These are phyloP conservation scores for Mycteria americana DNA, from an alignment of 2,797 vertebrate genomes.

Conservation along the genomic window DNA sequence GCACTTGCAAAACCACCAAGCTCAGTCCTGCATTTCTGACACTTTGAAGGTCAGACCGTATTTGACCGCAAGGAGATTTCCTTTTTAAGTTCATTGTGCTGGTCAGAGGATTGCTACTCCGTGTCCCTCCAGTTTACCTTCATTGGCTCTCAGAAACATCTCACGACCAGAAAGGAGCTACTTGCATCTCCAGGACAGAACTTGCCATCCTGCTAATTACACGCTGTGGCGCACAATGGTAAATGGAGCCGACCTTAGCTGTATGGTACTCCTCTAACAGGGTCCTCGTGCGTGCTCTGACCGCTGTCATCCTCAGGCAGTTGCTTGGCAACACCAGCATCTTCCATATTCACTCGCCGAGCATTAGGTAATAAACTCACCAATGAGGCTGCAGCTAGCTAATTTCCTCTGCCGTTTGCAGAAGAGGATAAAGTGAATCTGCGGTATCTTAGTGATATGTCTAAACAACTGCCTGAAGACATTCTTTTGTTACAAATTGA, in stretches of 20 bases:
- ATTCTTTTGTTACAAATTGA: conserved; percentile 57
- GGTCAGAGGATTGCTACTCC: neutral
- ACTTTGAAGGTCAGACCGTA: neutral
- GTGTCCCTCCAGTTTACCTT: neutral
- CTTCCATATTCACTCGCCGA: conserved; percentile 23
- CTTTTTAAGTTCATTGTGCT: neutral
- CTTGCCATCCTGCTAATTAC: neutral
- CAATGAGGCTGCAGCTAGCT: conserved; percentile 53
- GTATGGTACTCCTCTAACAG: neutral
- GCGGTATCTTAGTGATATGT: conserved; percentile 13
- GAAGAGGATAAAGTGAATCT: conserved; percentile 50
- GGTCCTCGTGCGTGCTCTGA: neutral
- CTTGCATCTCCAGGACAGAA: neutral
- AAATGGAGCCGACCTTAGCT: neutral
- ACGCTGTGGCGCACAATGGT: neutral
- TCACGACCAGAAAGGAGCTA: neutral
- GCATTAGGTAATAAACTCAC: conserved; percentile 65
- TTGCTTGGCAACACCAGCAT: conserved; percentile 75
- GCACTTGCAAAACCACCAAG: neutral
- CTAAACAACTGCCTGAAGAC: conserved; percentile 60
- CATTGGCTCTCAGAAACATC: neutral
- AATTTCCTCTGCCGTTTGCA: conserved; percentile 63
- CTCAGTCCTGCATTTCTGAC: neutral
- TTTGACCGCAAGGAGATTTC: neutral
- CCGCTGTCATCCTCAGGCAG: neutral